phyloP scores from a whole-genome alignment of 2,113 vertebrate species.

The Dryoscopus gambensis region DNA sequence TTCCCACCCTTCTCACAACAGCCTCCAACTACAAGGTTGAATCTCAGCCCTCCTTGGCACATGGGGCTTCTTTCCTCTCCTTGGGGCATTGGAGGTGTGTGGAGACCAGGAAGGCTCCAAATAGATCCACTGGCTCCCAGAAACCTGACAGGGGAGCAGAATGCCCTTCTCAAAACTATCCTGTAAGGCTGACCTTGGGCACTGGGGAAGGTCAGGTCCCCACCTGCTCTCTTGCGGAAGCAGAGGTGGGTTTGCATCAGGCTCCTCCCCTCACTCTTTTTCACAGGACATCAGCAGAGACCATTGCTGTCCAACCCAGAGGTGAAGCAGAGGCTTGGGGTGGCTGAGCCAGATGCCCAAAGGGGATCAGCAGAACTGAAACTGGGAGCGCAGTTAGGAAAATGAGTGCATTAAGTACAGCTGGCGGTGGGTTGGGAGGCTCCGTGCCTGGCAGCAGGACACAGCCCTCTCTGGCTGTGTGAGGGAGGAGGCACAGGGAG shows the following conservation, averaged over 20 bases:
- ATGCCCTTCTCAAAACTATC: neutral
- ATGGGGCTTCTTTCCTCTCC: neutral
- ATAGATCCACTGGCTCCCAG: neutral
- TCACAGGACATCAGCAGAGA: neutral
- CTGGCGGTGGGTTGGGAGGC: neutral
- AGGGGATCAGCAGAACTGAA: neutral
- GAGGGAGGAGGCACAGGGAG: neutral
- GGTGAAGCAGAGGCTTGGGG: neutral
- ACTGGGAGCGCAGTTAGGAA: neutral
- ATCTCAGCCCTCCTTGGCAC: neutral
- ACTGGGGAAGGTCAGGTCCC: neutral
- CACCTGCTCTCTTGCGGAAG: neutral
- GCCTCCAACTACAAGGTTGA: neutral
- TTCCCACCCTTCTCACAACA: neutral
- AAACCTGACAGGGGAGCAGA: neutral
- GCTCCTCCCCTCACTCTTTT: rapidly evolving
- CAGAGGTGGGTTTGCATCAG: neutral
- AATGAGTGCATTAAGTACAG: neutral
- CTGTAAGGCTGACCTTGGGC: neutral
- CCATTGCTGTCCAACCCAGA: neutral
- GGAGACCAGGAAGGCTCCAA: neutral
- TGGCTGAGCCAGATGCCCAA: neutral
- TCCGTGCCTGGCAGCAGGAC: neutral
- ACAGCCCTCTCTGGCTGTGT: neutral
- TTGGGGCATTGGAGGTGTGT: neutral